Base-by-base conservation (phyloP, 1,140 invertebrate species). In the Gonioctena quinquepunctata region DNA sequence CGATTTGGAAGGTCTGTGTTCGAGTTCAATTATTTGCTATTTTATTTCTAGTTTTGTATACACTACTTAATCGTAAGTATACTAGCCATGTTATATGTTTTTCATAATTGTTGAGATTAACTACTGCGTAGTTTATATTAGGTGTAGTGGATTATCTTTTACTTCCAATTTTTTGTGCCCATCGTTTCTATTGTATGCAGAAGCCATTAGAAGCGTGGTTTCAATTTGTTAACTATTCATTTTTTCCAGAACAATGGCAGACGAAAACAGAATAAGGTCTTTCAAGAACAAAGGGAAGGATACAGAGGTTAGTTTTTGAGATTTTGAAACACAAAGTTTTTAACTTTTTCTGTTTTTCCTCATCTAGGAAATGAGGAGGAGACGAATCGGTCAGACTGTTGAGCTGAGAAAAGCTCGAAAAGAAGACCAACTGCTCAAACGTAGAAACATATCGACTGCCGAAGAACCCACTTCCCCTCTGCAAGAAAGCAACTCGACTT, bases 371-470 rank as follows among this genome's bases (percentile, higher is more conserved):
- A 90, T 97, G 81, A 89, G 97, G 66, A 88, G 95, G 73, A 90
- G 95, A 68, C 88, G 97, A 69, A 92, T 89, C 77, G 96, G 98
- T 82, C 88, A 94, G 19, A 94, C 91, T 6, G 90, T 99, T 8
- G 94, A 97, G 76, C 85, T 99, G 5, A 86, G 98, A 13, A 99
- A 98, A 86, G 91, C 92, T 4, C 93, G 94, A 50, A 94, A 97
- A 80, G 96, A 99, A 85, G 96, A 99, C 77, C 95, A 97, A 79
- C 84, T 99, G n/a, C 86, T 93, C 1, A 99, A 99, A 85, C 86
- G 96, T 52, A 88, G 98, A 63, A 91, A 99, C 25, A 85, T 86
- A 60, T 81, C 87, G 3, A 83, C 71, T 33, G 81, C 85, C 16
- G 85, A 87, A 26, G 87, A 89, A 61, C 76, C 84, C 0, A 80